phyloP scores from a whole-genome alignment of 2,797 vertebrate genomes.

The Girardinus metallicus region DNA sequence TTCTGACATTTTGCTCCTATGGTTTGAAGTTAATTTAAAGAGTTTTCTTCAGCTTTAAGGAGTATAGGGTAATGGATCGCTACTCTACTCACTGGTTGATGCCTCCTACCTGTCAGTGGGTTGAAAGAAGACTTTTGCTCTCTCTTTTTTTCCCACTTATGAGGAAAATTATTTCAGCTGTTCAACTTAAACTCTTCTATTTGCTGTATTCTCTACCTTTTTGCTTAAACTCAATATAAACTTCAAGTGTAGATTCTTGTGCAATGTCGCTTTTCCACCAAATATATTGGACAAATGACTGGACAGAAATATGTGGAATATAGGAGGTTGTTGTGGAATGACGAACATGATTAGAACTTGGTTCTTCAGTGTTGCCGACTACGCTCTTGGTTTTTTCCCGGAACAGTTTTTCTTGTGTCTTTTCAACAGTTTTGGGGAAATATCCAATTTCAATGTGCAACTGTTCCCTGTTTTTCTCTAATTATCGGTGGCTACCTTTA shows the following conservation, averaged over 20 bases:
- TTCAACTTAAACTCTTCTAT: background rate
- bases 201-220: background rate
- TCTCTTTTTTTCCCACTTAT: background rate
- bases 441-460: background rate
- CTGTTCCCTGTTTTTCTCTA: background rate
- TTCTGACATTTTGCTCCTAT: background rate
- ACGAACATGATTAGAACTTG: background rate
- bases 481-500: background rate
- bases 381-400: background rate
- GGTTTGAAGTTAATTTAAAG: background rate
- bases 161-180: background rate
- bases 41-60: background rate
- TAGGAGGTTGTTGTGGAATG: background rate
- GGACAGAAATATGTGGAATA: background rate
- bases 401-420: background rate
- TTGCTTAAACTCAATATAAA: background rate
- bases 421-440: background rate
- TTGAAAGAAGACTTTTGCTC: background rate
- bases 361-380: background rate
- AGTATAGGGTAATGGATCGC: background rate
- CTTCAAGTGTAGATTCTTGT: background rate
- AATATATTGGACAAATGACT: background rate
- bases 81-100: too few relatives aligned
- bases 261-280: background rate
- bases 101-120: background rate